Evolutionary conservation across 2,113 vertebrate species (phyloP).

Genomic region (Salvator merianae): DNA sequence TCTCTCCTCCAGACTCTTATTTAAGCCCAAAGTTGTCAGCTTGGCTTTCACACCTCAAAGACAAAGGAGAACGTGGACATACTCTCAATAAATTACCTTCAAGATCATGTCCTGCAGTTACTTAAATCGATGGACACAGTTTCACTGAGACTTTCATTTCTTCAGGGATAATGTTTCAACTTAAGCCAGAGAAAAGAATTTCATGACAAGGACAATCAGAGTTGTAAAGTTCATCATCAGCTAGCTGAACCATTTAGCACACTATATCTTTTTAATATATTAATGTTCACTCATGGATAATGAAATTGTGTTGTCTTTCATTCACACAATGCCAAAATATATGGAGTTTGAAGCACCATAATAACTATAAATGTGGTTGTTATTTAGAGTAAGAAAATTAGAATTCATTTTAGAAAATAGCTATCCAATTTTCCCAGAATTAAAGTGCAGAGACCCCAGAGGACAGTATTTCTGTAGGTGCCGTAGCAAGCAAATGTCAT

Average conservation of each 20-base stretch:
- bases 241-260: background rate
- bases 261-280: background rate
- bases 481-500: background rate
- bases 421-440: background rate
- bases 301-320: background rate
- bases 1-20: background rate
- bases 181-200: background rate
- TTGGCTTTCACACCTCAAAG: constrained; percentile 4
- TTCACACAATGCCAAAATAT: background rate
- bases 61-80: background rate
- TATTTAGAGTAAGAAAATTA: background rate
- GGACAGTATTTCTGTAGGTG: background rate
- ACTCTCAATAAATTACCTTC: background rate
- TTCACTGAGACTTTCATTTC: background rate
- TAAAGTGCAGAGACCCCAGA: background rate
- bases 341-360: background rate
- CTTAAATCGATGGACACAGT: constrained; percentile 1
- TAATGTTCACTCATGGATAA: background rate
- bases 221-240: background rate
- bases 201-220: background rate
- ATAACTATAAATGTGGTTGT: background rate
- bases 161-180: background rate
- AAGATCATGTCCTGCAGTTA: constrained; percentile 13
- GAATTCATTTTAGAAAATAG: background rate
- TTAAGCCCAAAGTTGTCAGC: background rate